Evolutionary conservation across 2,797 vertebrate genomes (phyloP).

Genomic region (Rachycentron canadum): DNA sequence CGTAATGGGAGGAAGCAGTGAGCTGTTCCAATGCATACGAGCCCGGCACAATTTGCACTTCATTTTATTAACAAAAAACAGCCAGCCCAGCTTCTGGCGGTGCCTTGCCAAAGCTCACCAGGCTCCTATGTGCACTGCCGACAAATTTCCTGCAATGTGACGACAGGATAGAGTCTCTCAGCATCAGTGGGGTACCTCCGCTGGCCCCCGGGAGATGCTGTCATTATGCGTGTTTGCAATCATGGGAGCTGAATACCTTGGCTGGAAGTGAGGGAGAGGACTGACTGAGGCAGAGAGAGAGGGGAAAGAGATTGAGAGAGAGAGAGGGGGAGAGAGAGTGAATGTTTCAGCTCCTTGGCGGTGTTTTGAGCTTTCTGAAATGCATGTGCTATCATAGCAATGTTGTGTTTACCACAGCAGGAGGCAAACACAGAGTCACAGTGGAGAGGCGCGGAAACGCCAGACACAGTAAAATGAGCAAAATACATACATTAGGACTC

Average conservation of each 20-base stretch:
- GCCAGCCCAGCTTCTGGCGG: conserved; percentile 80
- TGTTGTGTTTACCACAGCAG: conserved; percentile 88
- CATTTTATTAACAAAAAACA: conserved; percentile 89
- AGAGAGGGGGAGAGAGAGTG: conserved; percentile 50
- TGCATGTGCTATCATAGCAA: conserved; percentile 85
- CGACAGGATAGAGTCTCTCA: conserved; percentile 83
- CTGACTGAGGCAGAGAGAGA: conserved; percentile 58
- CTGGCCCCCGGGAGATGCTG: conserved; percentile 90
- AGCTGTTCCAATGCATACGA: conserved; percentile 82
- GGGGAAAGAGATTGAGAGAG: conserved; percentile 41
- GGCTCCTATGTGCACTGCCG: conserved; percentile 65
- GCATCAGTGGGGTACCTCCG: conserved; percentile 90
- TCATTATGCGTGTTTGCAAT: conserved; percentile 92
- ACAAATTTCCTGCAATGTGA: conserved; percentile 83
- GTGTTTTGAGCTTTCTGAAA: conserved; percentile 85
- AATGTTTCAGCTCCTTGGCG: conserved; percentile 78
- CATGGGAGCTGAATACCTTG: conserved; percentile 88
- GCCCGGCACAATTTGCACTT: conserved; percentile 88
- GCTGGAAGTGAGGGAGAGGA: conserved; percentile 81
- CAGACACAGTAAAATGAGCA: conserved; percentile 87
- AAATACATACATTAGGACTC: conserved; percentile 88
- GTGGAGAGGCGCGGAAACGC: conserved; percentile 79
- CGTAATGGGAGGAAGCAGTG: conserved; percentile 89
- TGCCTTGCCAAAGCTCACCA: conserved; percentile 83
- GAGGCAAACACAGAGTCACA: conserved; percentile 85